Conservation (phyloP, 2,888 invertebrate species). For the Rhamnusium bicolor region DNA sequence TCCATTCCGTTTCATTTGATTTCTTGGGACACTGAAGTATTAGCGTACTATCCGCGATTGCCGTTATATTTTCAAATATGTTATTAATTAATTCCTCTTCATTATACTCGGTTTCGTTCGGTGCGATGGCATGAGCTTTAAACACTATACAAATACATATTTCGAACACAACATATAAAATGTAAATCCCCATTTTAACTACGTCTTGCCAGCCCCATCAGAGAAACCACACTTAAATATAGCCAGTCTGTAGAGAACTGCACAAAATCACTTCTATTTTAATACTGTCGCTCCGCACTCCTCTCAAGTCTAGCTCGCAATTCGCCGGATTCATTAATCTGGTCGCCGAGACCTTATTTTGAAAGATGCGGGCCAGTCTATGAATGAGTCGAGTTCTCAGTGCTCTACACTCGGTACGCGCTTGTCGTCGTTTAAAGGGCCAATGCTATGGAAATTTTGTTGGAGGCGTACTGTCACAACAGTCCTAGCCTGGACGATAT, state of each 20-base stretch:
- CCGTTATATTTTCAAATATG: conserved; percentile 40
- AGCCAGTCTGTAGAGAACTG: not conserved
- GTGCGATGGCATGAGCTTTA: not conserved
- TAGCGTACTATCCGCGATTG: conserved; percentile 24
- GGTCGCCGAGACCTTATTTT: conserved; percentile 12
- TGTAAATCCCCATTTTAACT: not conserved
- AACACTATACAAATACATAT: not conserved
- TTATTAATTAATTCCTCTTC: conserved; percentile 3
- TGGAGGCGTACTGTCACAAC: not conserved
- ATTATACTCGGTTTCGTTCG: not conserved
- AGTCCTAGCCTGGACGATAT: not conserved
- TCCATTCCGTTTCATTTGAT: conserved; percentile 27
- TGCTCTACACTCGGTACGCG: conserved; percentile 3
- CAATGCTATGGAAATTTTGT: not conserved
- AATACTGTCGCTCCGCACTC: not conserved
- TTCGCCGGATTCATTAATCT: not conserved
- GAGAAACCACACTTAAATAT: not conserved
- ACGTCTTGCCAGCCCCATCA: not conserved
- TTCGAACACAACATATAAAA: not conserved
- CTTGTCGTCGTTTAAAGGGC: conserved; percentile 20
- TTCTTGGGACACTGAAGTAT: conserved; percentile 40
- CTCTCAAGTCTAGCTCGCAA: not conserved
- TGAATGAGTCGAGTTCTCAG: conserved; percentile 17
- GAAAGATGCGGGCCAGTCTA: conserved; percentile 22
- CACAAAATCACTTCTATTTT: not conserved